Evolutionary conservation across 2,797 vertebrate species (phyloP).

Genomic region (Hyperoplus immaculatus): DNA sequence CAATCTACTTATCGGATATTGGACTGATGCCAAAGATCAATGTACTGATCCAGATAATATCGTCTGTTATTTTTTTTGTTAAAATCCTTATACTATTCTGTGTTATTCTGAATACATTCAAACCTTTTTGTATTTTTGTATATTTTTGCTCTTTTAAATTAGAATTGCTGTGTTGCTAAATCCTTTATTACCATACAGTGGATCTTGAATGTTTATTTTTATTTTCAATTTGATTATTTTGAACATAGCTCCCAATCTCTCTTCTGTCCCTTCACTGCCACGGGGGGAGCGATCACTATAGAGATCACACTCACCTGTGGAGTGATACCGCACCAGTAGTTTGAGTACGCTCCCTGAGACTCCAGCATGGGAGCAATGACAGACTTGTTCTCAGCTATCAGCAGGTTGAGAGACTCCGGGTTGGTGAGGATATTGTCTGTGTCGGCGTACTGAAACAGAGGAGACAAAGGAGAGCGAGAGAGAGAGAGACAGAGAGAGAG

Average conservation of each 20-base stretch:
- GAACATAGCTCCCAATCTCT: background rate
- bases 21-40: too few species aligned
- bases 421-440: slow-evolving; percentile 96
- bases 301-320: slow-evolving; percentile 87
- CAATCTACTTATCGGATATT: too few species aligned
- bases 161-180: too few species aligned
- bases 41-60: too few species aligned
- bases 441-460: slow-evolving; percentile 88
- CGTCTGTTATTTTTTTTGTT: too few species aligned
- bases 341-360: slow-evolving; percentile 95
- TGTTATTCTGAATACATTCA: too few species aligned
- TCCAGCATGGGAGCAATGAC: slow-evolving; percentile 96
- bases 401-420: slow-evolving; percentile 89
- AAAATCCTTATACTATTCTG: too few species aligned
- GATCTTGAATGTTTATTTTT: too few species aligned
- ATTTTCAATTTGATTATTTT: background rate
- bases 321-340: slow-evolving; percentile 98
- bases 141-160: too few species aligned
- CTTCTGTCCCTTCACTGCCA: background rate
- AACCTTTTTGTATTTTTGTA: too few species aligned
- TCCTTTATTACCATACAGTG: too few species aligned
- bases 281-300: background rate
- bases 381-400: slow-evolving; percentile 91
- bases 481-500: background rate
- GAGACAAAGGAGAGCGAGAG: too few species aligned